phyloP scores from a whole-genome alignment of 1,140 invertebrate species.

The Drosophila bocki region DNA sequence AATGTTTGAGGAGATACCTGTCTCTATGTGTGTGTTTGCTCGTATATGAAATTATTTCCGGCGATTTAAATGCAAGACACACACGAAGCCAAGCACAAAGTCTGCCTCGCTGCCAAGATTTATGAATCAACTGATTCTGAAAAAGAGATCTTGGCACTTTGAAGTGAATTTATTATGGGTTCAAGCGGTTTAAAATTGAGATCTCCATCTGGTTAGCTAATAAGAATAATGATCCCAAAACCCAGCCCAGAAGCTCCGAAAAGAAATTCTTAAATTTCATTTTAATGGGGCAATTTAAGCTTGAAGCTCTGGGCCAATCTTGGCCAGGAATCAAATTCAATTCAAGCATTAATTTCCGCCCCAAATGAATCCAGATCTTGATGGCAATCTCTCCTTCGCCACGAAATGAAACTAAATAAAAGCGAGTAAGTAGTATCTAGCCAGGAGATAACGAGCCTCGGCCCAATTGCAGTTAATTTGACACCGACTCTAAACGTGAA shows the following conservation, averaged over 20 bases:
- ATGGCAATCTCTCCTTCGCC: constrained; percentile 24
- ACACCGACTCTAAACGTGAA: constrained; percentile 51
- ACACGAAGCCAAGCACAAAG: constrained; percentile 61
- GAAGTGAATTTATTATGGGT: constrained; percentile 35
- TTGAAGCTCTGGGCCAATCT: constrained; percentile 8
- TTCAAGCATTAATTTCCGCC: constrained; percentile 34
- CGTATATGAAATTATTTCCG: constrained; percentile 79
- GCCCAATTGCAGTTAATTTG: constrained; percentile 66
- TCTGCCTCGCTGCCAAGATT: constrained; percentile 35
- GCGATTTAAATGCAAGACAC: constrained; percentile 83
- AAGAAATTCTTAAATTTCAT: constrained; percentile 44
- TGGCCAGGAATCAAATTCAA: constrained; percentile 16
- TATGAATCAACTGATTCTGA: constrained; percentile 45
- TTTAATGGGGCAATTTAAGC: constrained; percentile 43
- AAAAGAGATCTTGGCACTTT: constrained; percentile 18
- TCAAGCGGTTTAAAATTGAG: constrained; percentile 4
- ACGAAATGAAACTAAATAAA: constrained; percentile 27
- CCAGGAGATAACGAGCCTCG: constrained; percentile 48
- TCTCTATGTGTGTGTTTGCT: constrained; percentile 38
- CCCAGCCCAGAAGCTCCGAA: constrained; percentile 17
- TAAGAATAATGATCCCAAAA: constrained; percentile 33
- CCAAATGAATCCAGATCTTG: constrained; percentile 33
- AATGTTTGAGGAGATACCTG: constrained; percentile 50
- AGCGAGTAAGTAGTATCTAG: constrained; percentile 8
- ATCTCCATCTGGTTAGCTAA: constrained; percentile 31